A percentile compares a stretch with the other conserved stretches of the same genome.
Conservation (phyloP, 2,797 vertebrate species). For the Mus minutoides region DNA sequence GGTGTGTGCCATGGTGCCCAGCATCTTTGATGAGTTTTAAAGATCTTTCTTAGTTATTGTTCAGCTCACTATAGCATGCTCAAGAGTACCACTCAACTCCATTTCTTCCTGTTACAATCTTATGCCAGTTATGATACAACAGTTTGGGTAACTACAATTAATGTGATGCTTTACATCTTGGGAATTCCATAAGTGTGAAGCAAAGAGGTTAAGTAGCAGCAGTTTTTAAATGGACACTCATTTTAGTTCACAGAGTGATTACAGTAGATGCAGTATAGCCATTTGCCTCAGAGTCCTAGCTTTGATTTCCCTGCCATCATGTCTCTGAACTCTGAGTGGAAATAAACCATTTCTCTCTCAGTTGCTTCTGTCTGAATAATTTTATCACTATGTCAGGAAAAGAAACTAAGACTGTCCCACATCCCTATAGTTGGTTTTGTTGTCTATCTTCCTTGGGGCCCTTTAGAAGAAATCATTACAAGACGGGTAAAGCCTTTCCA, state of each 20-base stretch:
- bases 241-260: slow-evolving; percentile 3
- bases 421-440: neutral
- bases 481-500: neutral
- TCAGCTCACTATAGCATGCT: neutral
- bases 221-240: neutral
- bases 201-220: neutral
- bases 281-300: no score
- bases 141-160: slow-evolving; percentile 12
- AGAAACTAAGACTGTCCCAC: neutral
- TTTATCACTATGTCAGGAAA: neutral
- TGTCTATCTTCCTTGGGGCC: neutral
- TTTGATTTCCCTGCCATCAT: neutral
- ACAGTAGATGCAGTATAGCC: neutral
- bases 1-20: no score
- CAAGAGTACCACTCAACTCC: neutral
- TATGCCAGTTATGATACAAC: neutral
- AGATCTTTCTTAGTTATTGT: neutral
- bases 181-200: slow-evolving; percentile 7
- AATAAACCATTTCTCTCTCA: neutral
- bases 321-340: neutral
- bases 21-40: neutral
- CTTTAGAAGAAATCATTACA: neutral
- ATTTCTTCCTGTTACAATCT: neutral
- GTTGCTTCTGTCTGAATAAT: neutral
- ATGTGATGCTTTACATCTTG: slow-evolving; percentile 10